These are phyloP conservation scores for Psammodynastes pulverulentus DNA, from an alignment of 2,113 vertebrate species.

Conservation along the genomic window DNA sequence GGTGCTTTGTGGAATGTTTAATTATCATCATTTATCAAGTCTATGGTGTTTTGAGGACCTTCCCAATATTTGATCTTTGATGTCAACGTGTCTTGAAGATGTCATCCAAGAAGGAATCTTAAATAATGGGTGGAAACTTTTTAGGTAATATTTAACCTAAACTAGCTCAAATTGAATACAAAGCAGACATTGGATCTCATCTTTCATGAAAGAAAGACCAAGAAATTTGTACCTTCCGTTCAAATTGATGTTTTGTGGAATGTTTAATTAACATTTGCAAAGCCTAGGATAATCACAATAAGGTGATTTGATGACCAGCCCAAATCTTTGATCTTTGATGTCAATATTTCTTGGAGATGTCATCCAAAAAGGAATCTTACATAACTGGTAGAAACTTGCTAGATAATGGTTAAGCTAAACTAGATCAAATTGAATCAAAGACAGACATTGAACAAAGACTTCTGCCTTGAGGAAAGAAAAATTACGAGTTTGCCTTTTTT, in stretches of 20 bases:
- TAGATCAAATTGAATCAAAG: not conserved
- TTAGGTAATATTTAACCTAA: no score
- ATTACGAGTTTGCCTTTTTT: no score
- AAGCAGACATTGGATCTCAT: no score
- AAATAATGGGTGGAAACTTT: no score
- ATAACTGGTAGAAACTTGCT: not conserved
- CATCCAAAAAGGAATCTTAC: not conserved
- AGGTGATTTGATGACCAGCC: not conserved
- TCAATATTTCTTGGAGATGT: not conserved
- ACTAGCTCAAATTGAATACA: no score
- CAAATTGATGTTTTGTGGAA: not conserved
- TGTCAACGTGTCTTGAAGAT: no score
- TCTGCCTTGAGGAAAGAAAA: not conserved
- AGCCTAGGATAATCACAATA: not conserved
- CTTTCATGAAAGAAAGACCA: no score
- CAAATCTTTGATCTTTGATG: not conserved
- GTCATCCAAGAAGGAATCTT: no score
- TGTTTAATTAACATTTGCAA: not conserved
- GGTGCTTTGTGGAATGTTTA: not conserved
- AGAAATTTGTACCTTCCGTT: not conserved
- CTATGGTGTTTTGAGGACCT: no score
- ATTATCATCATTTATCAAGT: not conserved
- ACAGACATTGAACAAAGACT: not conserved
- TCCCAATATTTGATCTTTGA: no score
- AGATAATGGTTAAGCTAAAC: not conserved